phyloP scores from a whole-genome alignment of 2,888 invertebrate genomes.

The Caradrina kadenii region DNA sequence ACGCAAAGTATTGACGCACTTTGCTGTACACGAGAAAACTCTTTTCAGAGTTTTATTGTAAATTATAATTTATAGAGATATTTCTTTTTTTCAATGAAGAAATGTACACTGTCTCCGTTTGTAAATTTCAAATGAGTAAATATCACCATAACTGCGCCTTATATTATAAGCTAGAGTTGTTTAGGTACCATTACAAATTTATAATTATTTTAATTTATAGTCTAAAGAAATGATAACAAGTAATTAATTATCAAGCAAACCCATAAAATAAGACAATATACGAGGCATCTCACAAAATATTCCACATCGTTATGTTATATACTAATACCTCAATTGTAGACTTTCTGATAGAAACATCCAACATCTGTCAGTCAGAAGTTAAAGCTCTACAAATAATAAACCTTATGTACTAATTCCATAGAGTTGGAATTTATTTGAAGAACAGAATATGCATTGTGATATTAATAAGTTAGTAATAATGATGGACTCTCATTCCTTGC shows the following conservation, averaged over 20 bases:
- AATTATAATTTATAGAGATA: background rate
- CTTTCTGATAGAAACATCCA: slow-evolving; percentile 51
- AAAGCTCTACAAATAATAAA: slow-evolving; percentile 14
- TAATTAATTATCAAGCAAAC: slow-evolving; percentile 7
- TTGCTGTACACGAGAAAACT: background rate
- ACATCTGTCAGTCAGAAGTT: slow-evolving; percentile 34
- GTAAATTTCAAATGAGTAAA: background rate
- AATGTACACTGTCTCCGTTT: background rate
- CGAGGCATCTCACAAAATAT: slow-evolving; percentile 21
- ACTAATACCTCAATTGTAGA: slow-evolving; percentile 43
- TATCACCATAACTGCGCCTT: background rate
- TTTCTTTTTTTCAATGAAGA: background rate
- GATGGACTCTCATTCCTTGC: slow-evolving; percentile 45
- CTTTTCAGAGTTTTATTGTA: background rate
- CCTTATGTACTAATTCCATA: background rate
- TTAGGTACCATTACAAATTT: background rate
- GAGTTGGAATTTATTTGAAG: slow-evolving; percentile 23
- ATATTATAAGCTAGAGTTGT: background rate
- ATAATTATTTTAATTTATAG: background rate
- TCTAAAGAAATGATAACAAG: background rate
- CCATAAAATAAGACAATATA: slow-evolving; percentile 6
- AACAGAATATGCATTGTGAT: slow-evolving; percentile 16
- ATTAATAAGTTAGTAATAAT: slow-evolving; percentile 45
- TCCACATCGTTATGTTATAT: slow-evolving; percentile 34
- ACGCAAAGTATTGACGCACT: slow-evolving; percentile 19